phyloP scores from a whole-genome alignment of 1,140 invertebrate species.

The Diploscapter pachys region DNA sequence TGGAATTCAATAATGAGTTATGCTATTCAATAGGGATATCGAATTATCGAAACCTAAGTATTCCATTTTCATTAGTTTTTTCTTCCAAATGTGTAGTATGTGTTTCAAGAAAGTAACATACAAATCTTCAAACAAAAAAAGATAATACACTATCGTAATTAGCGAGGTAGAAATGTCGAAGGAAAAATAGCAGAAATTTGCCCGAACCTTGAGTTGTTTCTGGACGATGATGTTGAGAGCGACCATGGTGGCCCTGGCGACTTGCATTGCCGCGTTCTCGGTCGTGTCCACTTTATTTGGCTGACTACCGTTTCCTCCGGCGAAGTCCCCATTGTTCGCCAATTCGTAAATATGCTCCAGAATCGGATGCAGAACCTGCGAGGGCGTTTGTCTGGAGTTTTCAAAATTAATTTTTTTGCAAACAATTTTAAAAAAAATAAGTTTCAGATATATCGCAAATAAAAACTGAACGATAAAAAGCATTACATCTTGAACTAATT shows the following conservation, averaged over 20 bases:
- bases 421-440: too few species aligned
- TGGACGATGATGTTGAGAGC: slow-evolving; percentile 40
- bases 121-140: background rate
- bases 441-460: too few species aligned
- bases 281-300: background rate
- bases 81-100: background rate
- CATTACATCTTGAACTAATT: too few species aligned
- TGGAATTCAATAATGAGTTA: background rate
- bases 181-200: background rate
- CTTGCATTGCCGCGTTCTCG: slow-evolving; percentile 10
- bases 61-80: background rate
- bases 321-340: too few species aligned
- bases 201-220: slow-evolving; percentile 32
- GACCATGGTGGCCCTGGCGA: slow-evolving; percentile 27
- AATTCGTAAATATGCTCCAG: slow-evolving; percentile 34
- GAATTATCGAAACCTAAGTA: background rate
- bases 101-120: background rate
- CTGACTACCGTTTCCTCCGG: too few species aligned
- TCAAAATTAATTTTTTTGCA: slow-evolving; percentile 9
- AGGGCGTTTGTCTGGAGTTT: slow-evolving; percentile 4
- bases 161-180: too few species aligned
- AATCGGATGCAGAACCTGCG: slow-evolving; percentile 23
- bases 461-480: too few species aligned
- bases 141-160: too few species aligned
- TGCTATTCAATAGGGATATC: background rate